Conservation (phyloP, 2,113 vertebrate species). For the Phalacrocorax brasilianus region DNA sequence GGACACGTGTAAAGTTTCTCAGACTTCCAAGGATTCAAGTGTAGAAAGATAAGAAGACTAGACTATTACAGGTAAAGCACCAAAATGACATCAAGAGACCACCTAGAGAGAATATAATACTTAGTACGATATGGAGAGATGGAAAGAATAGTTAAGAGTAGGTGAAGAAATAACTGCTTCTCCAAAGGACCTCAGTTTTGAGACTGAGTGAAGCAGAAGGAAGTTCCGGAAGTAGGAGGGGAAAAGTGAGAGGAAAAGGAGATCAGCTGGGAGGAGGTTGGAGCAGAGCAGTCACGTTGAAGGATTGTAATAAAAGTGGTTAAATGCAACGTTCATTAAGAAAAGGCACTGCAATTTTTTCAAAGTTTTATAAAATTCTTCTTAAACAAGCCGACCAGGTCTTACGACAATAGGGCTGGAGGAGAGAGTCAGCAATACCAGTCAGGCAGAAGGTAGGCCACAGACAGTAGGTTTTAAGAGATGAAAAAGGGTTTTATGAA, state of each 20-base stretch:
- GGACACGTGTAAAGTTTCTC: not conserved
- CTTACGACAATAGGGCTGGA: not conserved
- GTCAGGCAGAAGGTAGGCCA: not conserved
- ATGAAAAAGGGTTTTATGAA: not conserved
- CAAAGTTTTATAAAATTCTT: not conserved
- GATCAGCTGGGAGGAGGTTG: not conserved
- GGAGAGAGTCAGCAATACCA: not conserved
- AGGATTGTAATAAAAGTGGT: not conserved
- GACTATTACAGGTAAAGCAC: not conserved
- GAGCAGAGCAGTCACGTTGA: not conserved
- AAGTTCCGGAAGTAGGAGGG: not conserved
- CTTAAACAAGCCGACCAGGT: not conserved
- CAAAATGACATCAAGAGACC: not conserved
- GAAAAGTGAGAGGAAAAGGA: not conserved
- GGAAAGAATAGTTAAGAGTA: not conserved
- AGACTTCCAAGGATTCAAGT: not conserved
- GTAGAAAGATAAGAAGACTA: not conserved
- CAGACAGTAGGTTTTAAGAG: not conserved
- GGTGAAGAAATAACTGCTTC: not conserved
- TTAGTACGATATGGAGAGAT: not conserved
- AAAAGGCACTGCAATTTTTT: not conserved
- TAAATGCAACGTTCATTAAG: not conserved
- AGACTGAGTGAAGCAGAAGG: not conserved
- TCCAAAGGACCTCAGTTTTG: not conserved
- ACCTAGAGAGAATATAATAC: not conserved